phyloP scores from a whole-genome alignment of 2,888 invertebrate genomes.

The Leptopilina drosophilae region DNA sequence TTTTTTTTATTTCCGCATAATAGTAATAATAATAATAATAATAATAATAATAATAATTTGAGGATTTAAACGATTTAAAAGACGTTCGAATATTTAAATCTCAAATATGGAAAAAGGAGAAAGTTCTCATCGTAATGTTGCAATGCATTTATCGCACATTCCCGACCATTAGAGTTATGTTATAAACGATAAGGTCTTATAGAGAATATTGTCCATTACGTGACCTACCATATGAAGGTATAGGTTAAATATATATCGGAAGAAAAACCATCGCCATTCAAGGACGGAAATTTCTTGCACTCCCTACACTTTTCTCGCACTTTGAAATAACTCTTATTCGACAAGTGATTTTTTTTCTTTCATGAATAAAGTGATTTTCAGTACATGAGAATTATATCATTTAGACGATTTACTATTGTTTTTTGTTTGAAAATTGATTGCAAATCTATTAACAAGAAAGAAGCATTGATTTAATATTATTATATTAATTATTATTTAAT shows the following conservation, averaged over 20 bases:
- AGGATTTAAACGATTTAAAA: not conserved
- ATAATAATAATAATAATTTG: not conserved
- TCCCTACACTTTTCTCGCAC: too few relatives aligned
- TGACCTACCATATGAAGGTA: constrained; percentile 12
- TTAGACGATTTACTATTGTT: too few relatives aligned
- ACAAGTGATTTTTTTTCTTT: too few relatives aligned
- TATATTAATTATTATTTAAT: too few relatives aligned
- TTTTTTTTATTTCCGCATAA: too few relatives aligned
- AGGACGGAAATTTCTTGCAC: too few relatives aligned
- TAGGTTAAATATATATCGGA: constrained; percentile 3
- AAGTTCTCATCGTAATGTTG: constrained; percentile 32
- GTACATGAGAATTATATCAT: too few relatives aligned
- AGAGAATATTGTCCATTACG: constrained; percentile 11
- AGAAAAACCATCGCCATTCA: constrained; percentile 8
- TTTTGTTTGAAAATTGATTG: too few relatives aligned
- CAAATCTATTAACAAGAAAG: too few relatives aligned
- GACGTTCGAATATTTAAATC: constrained; percentile 12
- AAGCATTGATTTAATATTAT: too few relatives aligned
- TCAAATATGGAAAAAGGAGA: constrained; percentile 21
- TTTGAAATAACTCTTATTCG: too few relatives aligned
- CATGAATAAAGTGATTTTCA: too few relatives aligned
- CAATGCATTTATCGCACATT: constrained; percentile 36
- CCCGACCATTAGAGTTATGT: not conserved
- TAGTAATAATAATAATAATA: not conserved
- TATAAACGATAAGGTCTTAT: constrained; percentile 8